Conservation (phyloP, 1,140 invertebrate genomes). For the Tenebrio molitor region DNA sequence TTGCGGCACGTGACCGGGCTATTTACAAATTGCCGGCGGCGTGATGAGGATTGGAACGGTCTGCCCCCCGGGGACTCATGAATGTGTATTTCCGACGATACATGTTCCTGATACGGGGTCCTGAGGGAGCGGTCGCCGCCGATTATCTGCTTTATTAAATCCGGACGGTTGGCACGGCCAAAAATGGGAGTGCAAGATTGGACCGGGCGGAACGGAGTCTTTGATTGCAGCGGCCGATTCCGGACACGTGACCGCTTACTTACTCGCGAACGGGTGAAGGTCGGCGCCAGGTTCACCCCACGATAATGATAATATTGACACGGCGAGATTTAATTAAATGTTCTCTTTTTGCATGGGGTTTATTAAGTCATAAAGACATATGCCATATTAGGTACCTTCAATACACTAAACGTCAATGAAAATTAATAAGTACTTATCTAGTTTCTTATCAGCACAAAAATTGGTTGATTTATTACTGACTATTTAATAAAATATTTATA, state of each 20-base stretch:
- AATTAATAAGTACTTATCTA: conserved; percentile 38
- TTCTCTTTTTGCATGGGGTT: neutral
- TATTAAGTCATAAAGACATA: conserved; percentile 4
- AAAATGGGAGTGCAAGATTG: neutral
- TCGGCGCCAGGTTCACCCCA: too few species aligned
- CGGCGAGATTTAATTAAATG: conserved; percentile 9
- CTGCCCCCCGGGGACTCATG: conserved; percentile 38
- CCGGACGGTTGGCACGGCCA: conserved; percentile 11
- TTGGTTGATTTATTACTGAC: conserved; percentile 28
- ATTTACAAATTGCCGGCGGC: conserved; percentile 64
- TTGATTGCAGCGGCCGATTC: too few species aligned
- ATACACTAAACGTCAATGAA: conserved; percentile 19
- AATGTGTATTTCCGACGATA: conserved; percentile 36
- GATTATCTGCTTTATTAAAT: conserved; percentile 50
- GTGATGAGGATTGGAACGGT: conserved; percentile 54
- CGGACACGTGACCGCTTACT: too few species aligned
- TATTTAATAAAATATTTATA: conserved; percentile 41
- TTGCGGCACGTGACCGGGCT: conserved; percentile 61
- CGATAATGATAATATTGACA: neutral
- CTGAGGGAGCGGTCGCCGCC: conserved; percentile 22
- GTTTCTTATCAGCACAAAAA: conserved; percentile 25
- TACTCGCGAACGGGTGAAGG: too few species aligned
- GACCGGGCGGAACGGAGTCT: too few species aligned
- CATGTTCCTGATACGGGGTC: conserved; percentile 13
- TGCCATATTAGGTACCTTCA: conserved; percentile 5